Evolutionary conservation across 1,140 invertebrate genomes (phyloP), one percentile per base, ranked within the genome.

Genomic region (Cotesia typhae): DNA sequence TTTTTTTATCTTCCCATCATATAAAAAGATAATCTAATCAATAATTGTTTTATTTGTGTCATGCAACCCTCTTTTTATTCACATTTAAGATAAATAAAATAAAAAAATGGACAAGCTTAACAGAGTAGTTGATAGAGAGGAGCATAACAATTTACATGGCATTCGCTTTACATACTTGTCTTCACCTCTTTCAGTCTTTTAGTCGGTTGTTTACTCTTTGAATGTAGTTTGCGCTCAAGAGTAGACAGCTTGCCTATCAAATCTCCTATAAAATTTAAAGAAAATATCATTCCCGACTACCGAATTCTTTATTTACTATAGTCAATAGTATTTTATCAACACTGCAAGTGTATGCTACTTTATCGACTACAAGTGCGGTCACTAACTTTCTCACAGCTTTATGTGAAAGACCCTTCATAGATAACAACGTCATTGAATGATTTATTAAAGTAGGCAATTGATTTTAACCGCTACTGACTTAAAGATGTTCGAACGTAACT

Each of bases 221-320:
- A 79, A 76, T 82, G 79, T 61, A 82, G 75, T 81, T 83, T 84
- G 65, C 82, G 76, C 77, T 85, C 78, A 76, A 85, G 75, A 79
- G 83, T 82, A 74, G 83, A 82, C 79, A 84, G 75, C 77, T 82
- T 85, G 77, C 83, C 78, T 82, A 82, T 79, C 79, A 83, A 81
- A 80, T 81, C 73, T 75, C 82, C 83, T 84, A 85, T 60, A 85
- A 84, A 81, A 85, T 76, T 72, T 79, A 71, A 67, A 55, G 36
- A 71, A 61, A 70, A 71, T n/a, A 70, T 72, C 14, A 67, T 66
- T 63, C 60, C n/a, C 37, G 63, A 51, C n/a, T n/a, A n/a, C 20
- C 63, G 3, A 47, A 20, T 17, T 10, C 4, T 52, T 67, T 53
- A 17, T 37, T 37, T 47, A 66, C 35, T 5, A 60, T 17, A 59